Percentiles rank a stretch among this genome's conserved stretches.
Conservation (phyloP, 2,888 invertebrate genomes). For the Coremacera marginata region DNA sequence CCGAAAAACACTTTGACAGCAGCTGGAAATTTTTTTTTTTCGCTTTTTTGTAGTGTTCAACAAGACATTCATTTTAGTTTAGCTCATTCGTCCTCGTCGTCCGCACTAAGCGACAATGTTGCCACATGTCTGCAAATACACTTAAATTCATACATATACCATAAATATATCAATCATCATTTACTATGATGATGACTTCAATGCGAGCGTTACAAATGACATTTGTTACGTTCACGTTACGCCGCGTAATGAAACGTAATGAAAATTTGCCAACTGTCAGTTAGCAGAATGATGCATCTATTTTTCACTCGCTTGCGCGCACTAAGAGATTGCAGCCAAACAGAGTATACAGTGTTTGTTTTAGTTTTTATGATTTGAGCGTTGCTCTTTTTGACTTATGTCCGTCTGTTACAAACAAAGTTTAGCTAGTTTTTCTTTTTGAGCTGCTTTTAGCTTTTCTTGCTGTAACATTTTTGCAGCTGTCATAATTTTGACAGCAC, state of each 20-base stretch:
- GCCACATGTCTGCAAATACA: not conserved
- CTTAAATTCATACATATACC: not conserved
- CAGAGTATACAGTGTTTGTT: not conserved
- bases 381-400: conserved; percentile 12
- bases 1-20: no score
- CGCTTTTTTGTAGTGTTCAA: no score
- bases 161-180: conserved; percentile 26
- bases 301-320: not conserved
- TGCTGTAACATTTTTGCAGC: conserved; percentile 16
- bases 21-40: no score
- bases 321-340: not conserved
- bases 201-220: not conserved
- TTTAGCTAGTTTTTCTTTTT: not conserved
- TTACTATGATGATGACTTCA: not conserved
- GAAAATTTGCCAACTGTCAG: conserved; percentile 33
- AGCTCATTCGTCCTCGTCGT: no score
- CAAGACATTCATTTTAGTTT: no score
- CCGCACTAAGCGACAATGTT: no score
- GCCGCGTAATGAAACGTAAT: conserved; percentile 8
- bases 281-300: conserved; percentile 19
- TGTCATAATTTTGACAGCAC: conserved; percentile 28
- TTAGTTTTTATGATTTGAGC: not conserved
- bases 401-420: not conserved
- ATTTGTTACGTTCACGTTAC: not conserved
- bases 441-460: not conserved